These are phyloP conservation scores for Callinectes sapidus DNA, from an alignment of 2,888 invertebrate genomes.

Conservation along the genomic window DNA sequence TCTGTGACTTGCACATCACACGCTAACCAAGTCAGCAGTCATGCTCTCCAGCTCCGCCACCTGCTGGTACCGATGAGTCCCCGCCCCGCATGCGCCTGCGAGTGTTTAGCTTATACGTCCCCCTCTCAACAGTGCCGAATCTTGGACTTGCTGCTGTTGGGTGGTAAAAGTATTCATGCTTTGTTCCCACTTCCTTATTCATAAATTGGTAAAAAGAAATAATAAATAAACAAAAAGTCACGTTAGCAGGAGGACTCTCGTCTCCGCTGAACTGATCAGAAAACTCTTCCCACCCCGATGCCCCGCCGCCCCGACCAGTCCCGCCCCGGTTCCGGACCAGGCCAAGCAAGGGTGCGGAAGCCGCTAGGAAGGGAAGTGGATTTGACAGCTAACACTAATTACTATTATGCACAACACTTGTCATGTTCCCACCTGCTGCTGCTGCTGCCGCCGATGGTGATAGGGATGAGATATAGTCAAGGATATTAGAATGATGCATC, in stretches of 20 bases:
- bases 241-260: background rate
- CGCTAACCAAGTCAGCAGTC: background rate
- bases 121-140: background rate
- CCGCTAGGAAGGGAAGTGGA: conserved; percentile 24
- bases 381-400: conserved; percentile 35
- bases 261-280: background rate
- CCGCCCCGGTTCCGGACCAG: background rate
- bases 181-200: background rate
- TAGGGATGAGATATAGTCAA: background rate
- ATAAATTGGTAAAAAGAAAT: background rate
- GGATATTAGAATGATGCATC: conserved; percentile 1
- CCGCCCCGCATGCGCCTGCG: background rate
- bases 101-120: background rate
- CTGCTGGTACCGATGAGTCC: background rate
- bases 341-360: background rate
- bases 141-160: background rate
- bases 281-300: background rate
- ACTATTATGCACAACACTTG: conserved; percentile 36
- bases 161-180: background rate
- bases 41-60: background rate
- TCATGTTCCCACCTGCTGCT: conserved; percentile 34
- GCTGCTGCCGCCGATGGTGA: conserved; percentile 8
- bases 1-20: background rate
- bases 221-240: background rate
- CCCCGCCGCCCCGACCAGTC: background rate